A percentile compares a stretch with the other conserved stretches of the same genome.
phyloP scores from a whole-genome alignment of 2,888 invertebrate species.

The Anoplius nigerrimus region DNA sequence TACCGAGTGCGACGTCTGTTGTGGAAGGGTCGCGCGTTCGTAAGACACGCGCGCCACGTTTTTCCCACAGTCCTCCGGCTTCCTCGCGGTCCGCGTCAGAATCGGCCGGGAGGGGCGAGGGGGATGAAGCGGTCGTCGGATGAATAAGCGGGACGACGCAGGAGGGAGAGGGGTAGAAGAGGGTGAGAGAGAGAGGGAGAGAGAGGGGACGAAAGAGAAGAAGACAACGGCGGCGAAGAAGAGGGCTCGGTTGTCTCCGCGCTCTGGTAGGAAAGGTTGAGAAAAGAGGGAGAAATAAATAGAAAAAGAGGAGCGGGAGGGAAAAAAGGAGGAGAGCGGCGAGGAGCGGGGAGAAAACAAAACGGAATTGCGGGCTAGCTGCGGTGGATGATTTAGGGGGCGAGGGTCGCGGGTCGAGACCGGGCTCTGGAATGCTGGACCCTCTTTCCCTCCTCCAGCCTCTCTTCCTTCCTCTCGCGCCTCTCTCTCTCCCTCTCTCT shows the following conservation, averaged over 20 bases:
- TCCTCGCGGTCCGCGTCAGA: neutral
- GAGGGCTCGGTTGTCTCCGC: slow-evolving; percentile 50
- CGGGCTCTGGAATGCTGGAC: slow-evolving; percentile 70
- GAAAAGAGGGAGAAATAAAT: slow-evolving; percentile 44
- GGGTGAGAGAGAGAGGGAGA: neutral
- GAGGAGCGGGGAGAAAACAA: slow-evolving; percentile 68
- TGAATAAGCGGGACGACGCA: neutral
- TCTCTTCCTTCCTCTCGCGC: slow-evolving; percentile 14
- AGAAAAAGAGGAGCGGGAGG: slow-evolving; percentile 38
- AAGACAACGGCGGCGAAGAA: slow-evolving; percentile 46
- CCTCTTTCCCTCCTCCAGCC: slow-evolving; percentile 52
- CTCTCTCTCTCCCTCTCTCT: slow-evolving; percentile 25
- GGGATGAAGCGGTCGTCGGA: too few species aligned
- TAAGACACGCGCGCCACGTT: neutral
- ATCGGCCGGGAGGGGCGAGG: neutral
- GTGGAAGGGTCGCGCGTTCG: neutral
- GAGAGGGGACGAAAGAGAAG: slow-evolving; percentile 20
- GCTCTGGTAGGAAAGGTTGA: slow-evolving; percentile 56
- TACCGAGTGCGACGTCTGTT: slow-evolving; percentile 1
- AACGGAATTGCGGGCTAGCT: slow-evolving; percentile 73
- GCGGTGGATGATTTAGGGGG: slow-evolving; percentile 75
- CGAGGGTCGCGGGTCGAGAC: slow-evolving; percentile 75
- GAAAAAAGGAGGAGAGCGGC: slow-evolving; percentile 21
- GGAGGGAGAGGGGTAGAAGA: too few species aligned
- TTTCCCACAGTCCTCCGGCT: neutral